These are phyloP conservation scores for Oncorhynchus clarkii DNA, from an alignment of 2,113 vertebrate species.

Conservation along the genomic window DNA sequence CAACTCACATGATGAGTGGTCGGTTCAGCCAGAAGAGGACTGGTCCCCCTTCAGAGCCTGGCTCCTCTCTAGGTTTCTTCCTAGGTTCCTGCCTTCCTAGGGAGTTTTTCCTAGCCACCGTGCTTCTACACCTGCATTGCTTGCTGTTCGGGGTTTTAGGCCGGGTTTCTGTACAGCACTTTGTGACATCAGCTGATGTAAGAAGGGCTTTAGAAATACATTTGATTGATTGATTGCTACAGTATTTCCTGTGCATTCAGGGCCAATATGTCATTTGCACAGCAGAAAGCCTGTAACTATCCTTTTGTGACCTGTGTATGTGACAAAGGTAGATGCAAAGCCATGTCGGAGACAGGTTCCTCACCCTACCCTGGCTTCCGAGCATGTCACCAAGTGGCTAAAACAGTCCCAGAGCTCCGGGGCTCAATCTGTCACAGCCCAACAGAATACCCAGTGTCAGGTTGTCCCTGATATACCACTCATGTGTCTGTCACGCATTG, in stretches of 20 bases:
- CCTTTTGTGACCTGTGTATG: slow-evolving; percentile 35
- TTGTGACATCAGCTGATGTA: too few relatives aligned
- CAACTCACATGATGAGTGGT: too few relatives aligned
- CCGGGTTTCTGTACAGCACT: too few relatives aligned
- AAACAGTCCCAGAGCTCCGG: slow-evolving; percentile 26
- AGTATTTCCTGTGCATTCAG: slow-evolving; percentile 44
- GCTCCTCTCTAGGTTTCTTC: too few relatives aligned
- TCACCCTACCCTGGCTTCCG: slow-evolving; percentile 30
- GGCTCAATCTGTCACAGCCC: slow-evolving; percentile 17
- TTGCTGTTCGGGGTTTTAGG: too few relatives aligned
- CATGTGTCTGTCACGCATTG: slow-evolving; percentile 43
- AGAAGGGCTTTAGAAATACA: slow-evolving; percentile 24
- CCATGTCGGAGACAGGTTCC: slow-evolving; percentile 25
- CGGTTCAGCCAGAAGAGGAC: too few relatives aligned
- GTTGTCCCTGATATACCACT: slow-evolving; percentile 40
- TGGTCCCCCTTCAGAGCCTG: too few relatives aligned
- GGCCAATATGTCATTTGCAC: slow-evolving; percentile 53
- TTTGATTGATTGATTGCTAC: slow-evolving; percentile 2
- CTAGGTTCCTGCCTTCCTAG: too few relatives aligned
- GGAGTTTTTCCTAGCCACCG: too few relatives aligned
- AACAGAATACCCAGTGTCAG: slow-evolving; percentile 26
- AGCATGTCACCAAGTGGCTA: slow-evolving; percentile 39
- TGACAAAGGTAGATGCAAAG: slow-evolving; percentile 26
- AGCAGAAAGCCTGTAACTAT: slow-evolving; percentile 30
- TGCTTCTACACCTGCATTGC: too few relatives aligned